These are phyloP conservation scores for Chloroclystis v-ata DNA, from an alignment of 2,888 invertebrate species.

Conservation along the genomic window DNA sequence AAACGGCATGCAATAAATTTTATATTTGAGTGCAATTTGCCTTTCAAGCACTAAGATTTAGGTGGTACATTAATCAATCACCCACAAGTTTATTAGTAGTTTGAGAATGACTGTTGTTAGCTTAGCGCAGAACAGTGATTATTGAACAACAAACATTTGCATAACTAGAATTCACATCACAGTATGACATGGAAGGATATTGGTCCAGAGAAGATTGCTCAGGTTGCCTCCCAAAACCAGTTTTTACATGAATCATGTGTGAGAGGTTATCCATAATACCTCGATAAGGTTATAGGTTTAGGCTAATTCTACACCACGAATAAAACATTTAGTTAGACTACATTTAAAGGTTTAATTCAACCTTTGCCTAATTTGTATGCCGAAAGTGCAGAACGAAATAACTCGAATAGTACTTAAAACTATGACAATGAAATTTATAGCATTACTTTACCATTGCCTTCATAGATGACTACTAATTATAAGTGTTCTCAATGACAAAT, in stretches of 20 bases:
- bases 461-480: slow-evolving; percentile 72
- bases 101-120: background rate
- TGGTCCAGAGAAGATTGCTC: slow-evolving; percentile 27
- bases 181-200: slow-evolving; percentile 16
- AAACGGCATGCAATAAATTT: slow-evolving; percentile 3
- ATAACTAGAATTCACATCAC: background rate
- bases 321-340: slow-evolving; percentile 67
- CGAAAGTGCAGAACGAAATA: slow-evolving; percentile 75
- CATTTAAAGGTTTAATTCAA: slow-evolving; percentile 55
- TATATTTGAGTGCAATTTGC: background rate
- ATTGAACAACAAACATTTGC: slow-evolving; percentile 9
- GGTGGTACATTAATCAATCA: background rate
- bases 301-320: slow-evolving; percentile 70
- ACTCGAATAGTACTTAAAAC: slow-evolving; percentile 70
- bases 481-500: slow-evolving; percentile 72
- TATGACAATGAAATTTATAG: slow-evolving; percentile 75
- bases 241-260: slow-evolving; percentile 43
- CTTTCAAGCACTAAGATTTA: background rate
- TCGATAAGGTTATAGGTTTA: slow-evolving; percentile 54
- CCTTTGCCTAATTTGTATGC: slow-evolving; percentile 68
- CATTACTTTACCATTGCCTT: slow-evolving; percentile 67
- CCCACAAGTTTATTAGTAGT: background rate
- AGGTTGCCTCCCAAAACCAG: slow-evolving; percentile 41
- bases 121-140: slow-evolving; percentile 4
- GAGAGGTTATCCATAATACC: slow-evolving; percentile 49